phyloP scores from a whole-genome alignment of 1,140 invertebrate species.

The Armadillidium nasatum region DNA sequence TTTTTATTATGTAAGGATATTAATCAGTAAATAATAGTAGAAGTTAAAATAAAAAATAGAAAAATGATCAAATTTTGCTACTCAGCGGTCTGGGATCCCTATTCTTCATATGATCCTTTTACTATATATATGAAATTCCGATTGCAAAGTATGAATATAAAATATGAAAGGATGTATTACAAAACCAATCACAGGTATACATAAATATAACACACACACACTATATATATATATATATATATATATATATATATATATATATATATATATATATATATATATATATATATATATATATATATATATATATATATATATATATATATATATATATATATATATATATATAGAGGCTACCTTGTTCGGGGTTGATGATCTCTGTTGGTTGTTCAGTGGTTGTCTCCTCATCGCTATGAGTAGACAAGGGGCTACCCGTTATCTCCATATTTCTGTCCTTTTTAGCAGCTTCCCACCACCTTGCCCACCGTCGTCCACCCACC shows the following conservation, averaged over 20 bases:
- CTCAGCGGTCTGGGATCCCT: background rate
- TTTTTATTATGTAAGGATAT: too few relatives aligned
- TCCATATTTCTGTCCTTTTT: background rate
- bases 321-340: slow-evolving; percentile 24
- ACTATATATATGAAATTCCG: too few relatives aligned
- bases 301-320: slow-evolving; percentile 26
- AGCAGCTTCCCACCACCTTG: slow-evolving; percentile 35
- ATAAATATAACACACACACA: too few relatives aligned
- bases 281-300: background rate
- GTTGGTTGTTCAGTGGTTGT: slow-evolving; percentile 1
- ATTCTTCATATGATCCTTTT: too few relatives aligned
- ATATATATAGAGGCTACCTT: too few relatives aligned
- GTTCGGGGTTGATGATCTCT: too few relatives aligned
- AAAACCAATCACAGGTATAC: background rate
- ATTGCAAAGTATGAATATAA: too few relatives aligned
- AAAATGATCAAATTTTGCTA: background rate
- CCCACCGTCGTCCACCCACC: slow-evolving; percentile 34
- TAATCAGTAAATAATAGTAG: too few relatives aligned
- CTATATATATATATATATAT: too few relatives aligned
- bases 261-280: slow-evolving; percentile 5
- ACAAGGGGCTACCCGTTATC: slow-evolving; percentile 11
- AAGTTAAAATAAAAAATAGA: too few relatives aligned
- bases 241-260: background rate
- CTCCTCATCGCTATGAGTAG: slow-evolving; percentile 14
- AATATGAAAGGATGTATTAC: too few relatives aligned